A percentile compares a stretch with the other conserved stretches of the same genome.
Evolutionary conservation across 2,888 invertebrate genomes (phyloP).

Genomic region (Lycaena phlaeas): DNA sequence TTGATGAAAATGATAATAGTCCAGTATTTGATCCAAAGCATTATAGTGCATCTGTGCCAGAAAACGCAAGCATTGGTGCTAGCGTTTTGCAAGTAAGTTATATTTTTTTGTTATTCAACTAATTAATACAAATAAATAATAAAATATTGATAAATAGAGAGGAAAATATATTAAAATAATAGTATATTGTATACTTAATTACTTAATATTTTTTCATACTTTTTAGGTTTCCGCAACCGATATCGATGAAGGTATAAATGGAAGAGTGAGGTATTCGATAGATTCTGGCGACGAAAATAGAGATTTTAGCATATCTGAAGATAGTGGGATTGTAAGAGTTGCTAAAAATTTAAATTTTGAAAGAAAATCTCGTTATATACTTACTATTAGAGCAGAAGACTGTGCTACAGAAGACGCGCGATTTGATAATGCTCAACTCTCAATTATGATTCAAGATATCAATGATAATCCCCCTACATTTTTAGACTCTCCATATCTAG

Average conservation of each 20-base stretch:
- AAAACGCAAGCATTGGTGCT: conserved; percentile 94
- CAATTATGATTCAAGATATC: conserved; percentile 89
- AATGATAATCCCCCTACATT: conserved; percentile 96
- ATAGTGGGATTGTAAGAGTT: conserved; percentile 91
- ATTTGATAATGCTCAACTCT: conserved; percentile 85
- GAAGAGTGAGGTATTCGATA: conserved; percentile 93
- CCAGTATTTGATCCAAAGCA: conserved; percentile 92
- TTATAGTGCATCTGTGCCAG: conserved; percentile 91
- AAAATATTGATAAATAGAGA: background rate
- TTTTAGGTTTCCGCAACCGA: conserved; percentile 89
- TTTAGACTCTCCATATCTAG: conserved; percentile 93
- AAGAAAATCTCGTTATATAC: conserved; percentile 85
- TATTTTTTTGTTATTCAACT: no score
- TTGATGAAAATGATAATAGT: conserved; percentile 93
- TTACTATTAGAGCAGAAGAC: conserved; percentile 91
- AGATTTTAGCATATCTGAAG: conserved; percentile 93
- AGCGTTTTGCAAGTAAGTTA: conserved; percentile 85
- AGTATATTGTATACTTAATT: no score
- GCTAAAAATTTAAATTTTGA: conserved; percentile 96
- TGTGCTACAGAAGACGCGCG: conserved; percentile 82
- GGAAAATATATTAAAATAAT: conserved; percentile 2
- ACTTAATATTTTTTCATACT: no score
- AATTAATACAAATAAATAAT: no score
- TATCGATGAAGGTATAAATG: conserved; percentile 90
- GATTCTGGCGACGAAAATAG: conserved; percentile 90